These are phyloP conservation scores for Lindbergichthys nudifrons DNA, from an alignment of 2,797 vertebrate genomes.

Conservation along the genomic window DNA sequence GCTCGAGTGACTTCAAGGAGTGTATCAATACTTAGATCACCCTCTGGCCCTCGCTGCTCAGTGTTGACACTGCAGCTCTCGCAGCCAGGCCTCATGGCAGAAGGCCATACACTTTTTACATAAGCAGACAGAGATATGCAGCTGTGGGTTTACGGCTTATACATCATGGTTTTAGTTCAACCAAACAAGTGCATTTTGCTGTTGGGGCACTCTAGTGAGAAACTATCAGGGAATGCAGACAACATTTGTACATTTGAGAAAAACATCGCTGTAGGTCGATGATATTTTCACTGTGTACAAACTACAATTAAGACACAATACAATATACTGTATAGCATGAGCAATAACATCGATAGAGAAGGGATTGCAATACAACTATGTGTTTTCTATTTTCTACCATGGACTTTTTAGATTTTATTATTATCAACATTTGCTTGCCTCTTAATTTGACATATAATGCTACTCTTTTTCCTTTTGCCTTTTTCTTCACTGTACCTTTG, in stretches of 20 bases:
- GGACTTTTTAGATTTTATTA: too few species aligned
- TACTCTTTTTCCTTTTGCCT: too few species aligned
- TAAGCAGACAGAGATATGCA: conserved; percentile 43
- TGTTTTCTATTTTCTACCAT: too few species aligned
- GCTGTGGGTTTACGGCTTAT: conserved; percentile 36
- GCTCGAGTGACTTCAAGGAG: conserved; percentile 77
- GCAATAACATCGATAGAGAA: too few species aligned
- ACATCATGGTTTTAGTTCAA: conserved; percentile 4
- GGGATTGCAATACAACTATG: too few species aligned
- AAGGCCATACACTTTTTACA: conserved; percentile 61
- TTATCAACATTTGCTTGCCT: too few species aligned
- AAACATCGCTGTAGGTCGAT: not conserved
- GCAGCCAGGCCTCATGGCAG: conserved; percentile 70
- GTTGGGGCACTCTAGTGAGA: not conserved
- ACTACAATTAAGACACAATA: too few species aligned
- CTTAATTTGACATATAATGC: too few species aligned
- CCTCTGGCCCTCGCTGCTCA: conserved; percentile 67
- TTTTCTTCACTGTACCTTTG: too few species aligned
- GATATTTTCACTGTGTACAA: not conserved
- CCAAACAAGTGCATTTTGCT: not conserved
- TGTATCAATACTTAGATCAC: conserved; percentile 83
- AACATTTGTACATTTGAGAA: conserved; percentile 1
- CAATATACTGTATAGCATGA: too few species aligned
- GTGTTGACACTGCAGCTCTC: conserved; percentile 68
- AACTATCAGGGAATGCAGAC: not conserved